Evolutionary conservation across 92 coral and sea anemone species (phyloP).

Genomic region (Phenganax stokvisi): DNA sequence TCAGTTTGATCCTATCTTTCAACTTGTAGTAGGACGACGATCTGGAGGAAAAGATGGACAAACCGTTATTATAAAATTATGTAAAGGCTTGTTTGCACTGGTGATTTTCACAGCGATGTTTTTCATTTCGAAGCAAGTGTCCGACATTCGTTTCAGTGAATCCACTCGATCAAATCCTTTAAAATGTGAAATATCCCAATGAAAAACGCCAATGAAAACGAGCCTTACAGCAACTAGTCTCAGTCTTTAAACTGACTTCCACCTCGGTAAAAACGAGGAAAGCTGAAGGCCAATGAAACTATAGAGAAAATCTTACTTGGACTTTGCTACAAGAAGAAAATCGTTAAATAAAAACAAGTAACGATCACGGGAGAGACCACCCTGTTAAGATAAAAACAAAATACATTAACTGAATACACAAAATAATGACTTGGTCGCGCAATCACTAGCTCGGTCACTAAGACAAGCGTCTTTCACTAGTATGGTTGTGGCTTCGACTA

Average conservation of each 20-base stretch:
- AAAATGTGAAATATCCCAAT: too few species aligned
- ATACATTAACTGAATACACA: not conserved
- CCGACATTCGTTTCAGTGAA: too few species aligned
- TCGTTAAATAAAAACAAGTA: constrained; percentile 79
- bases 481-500: too few species aligned
- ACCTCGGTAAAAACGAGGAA: too few species aligned
- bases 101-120: not conserved
- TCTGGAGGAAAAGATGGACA: constrained; percentile 36
- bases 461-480: too few species aligned
- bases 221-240: too few species aligned
- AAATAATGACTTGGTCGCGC: too few species aligned
- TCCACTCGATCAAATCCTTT: too few species aligned
- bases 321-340: constrained; percentile 74
- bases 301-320: constrained; percentile 50
- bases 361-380: constrained; percentile 73
- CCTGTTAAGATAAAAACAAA: constrained; percentile 45
- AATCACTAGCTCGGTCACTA: too few species aligned
- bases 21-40: constrained; percentile 82
- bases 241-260: too few species aligned
- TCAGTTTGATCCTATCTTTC: constrained; percentile 72
- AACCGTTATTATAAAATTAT: not conserved
- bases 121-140: not conserved
- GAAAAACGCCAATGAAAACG: too few species aligned
- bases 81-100: not conserved
- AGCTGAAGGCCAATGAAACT: too few species aligned